A percentile compares a stretch with the other conserved stretches of the same genome.
These are phyloP conservation scores for Danio jaintianensis DNA, from an alignment of 2,797 vertebrate genomes.

Conservation along the genomic window DNA sequence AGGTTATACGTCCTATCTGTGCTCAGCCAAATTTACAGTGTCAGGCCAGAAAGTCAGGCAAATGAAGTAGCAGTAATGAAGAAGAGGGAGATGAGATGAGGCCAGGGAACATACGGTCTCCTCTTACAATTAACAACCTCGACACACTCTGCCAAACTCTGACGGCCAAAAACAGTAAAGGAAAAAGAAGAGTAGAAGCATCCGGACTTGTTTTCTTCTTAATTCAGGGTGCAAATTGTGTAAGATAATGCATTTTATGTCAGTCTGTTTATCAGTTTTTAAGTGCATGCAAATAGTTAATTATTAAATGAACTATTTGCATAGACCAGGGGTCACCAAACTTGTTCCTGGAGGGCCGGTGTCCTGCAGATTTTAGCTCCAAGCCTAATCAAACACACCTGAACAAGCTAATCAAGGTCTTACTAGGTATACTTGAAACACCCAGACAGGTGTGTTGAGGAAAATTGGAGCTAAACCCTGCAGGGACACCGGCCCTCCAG, in stretches of 20 bases:
- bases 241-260: not conserved
- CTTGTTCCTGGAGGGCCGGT: too few species aligned
- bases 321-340: too few species aligned
- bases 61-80: conserved; percentile 52
- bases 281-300: too few species aligned
- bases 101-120: conserved; percentile 65
- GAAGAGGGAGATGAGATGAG: conserved; percentile 38
- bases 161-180: conserved; percentile 62
- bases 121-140: conserved; percentile 66
- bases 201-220: not conserved
- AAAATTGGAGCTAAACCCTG: too few species aligned
- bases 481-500: too few species aligned
- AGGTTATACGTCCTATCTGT: conserved; percentile 35
- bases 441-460: too few species aligned
- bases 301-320: too few species aligned
- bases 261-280: not conserved
- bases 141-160: conserved; percentile 37
- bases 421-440: too few species aligned
- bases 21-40: conserved; percentile 30
- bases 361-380: too few species aligned
- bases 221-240: not conserved
- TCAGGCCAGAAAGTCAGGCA: conserved; percentile 43
- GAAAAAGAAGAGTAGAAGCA: not conserved
- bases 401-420: too few species aligned
- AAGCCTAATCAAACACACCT: too few species aligned